Evolutionary conservation across 2,113 vertebrate genomes (phyloP), one percentile per base, ranked within the genome.

Genomic region (Cairina moschata): DNA sequence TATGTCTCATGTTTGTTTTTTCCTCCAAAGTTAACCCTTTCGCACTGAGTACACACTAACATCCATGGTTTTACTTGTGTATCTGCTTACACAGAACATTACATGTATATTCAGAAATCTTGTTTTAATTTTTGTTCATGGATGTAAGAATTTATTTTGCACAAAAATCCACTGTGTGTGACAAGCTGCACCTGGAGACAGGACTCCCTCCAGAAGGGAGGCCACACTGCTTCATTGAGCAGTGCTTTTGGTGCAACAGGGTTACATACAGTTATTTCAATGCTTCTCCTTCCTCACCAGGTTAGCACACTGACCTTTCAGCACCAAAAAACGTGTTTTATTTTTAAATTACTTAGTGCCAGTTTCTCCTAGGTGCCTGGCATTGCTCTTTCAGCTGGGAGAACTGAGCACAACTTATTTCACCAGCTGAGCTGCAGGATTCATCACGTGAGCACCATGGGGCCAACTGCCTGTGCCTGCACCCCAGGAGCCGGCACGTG

Each of bases 161-260:
- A 15, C 38, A 23, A 23, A 88, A 63, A 44, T 34, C n/a, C 6
- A 3, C 17, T 0, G 0, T 8, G 9, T 44, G 50, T 40, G 74
- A 52, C 52, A 75, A 67, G 29, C 11, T n/a, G 5, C 46, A 32
- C 1, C 0, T 1, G 6, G 34, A 76, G 31, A 25, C 4, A 40
- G 25, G 48, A 32, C 11, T 31, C 17, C 71, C 13, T 78, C 6
- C 42, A 34, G 22, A 52, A 23, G 10, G 15, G 20, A 77, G 42
- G 59, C 12, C 11, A 4, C 29, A 31, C n/a, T 52, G 29, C 34
- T 80, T 87, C 4, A 8, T 56, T 31, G 22, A 71, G 11, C 2
- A 4, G 29, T 62, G 28, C 17, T 13, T 79, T 86, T 21, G n/a
- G n/a, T 71, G n/a, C 32, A 68, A 32, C 36, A 55, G 46, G 22